These are phyloP conservation scores for Drosophila lacicola DNA, from an alignment of 2,888 invertebrate genomes.

Conservation along the genomic window DNA sequence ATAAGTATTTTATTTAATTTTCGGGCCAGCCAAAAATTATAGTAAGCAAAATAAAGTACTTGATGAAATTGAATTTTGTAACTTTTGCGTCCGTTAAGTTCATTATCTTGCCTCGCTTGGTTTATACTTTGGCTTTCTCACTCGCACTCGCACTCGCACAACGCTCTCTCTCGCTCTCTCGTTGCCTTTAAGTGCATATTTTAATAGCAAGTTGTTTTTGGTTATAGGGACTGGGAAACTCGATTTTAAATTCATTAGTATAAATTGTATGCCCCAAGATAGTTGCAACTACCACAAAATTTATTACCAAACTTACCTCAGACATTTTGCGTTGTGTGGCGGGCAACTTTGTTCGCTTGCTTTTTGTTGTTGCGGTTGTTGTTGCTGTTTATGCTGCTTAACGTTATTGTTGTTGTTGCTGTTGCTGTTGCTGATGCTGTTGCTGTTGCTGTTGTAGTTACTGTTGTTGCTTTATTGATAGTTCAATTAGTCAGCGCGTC, in stretches of 20 bases:
- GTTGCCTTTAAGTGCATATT: not conserved
- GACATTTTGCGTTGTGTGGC: constrained; percentile 61
- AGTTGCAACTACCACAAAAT: constrained; percentile 8
- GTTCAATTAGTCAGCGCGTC: constrained; percentile 36
- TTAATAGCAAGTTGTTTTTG: not conserved
- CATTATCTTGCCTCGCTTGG: not conserved
- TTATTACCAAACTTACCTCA: constrained; percentile 58
- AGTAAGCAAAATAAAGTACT: too few species aligned
- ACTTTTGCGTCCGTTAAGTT: too few species aligned
- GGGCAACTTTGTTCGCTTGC: constrained; percentile 40
- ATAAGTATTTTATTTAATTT: too few species aligned
- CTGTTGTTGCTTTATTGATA: constrained; percentile 11
- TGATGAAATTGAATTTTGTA: too few species aligned
- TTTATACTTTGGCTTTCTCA: not conserved
- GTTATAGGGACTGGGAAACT: not conserved
- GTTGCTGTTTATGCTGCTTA: constrained; percentile 1
- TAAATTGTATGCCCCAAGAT: not conserved
- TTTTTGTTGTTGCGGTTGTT: constrained; percentile 23
- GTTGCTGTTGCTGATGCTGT: constrained; percentile 21
- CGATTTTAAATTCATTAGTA: not conserved
- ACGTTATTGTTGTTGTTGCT: constrained; percentile 17
- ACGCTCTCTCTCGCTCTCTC: too few species aligned
- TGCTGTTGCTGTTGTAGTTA: constrained; percentile 16
- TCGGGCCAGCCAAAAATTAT: too few species aligned
- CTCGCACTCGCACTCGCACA: too few species aligned